These are phyloP conservation scores for Argya squamiceps DNA, from an alignment of 2,797 vertebrate genomes.

Conservation along the genomic window DNA sequence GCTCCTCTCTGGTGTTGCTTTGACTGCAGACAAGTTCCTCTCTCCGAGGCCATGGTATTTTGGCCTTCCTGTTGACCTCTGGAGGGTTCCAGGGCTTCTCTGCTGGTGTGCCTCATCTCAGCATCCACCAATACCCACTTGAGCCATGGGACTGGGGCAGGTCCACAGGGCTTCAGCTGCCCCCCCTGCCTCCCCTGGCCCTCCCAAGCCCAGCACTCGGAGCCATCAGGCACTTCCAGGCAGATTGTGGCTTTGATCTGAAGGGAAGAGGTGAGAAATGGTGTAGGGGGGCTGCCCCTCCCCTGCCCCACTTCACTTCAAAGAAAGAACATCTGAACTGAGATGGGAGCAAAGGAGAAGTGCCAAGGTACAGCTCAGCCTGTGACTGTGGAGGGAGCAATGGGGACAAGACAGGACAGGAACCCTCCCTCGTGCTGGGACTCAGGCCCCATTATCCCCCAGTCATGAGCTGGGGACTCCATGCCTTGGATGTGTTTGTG, in stretches of 20 bases:
- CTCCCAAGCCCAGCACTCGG: background rate
- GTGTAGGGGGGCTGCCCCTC: background rate
- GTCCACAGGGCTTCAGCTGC: background rate
- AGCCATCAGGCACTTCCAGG: background rate
- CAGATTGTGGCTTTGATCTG: background rate
- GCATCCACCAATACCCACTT: accelerated
- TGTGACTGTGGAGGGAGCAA: background rate
- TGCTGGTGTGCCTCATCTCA: background rate
- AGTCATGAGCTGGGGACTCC: background rate
- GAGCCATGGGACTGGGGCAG: background rate
- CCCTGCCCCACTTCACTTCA: background rate
- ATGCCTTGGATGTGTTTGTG: background rate
- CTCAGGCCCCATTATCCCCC: background rate
- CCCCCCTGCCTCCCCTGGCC: background rate
- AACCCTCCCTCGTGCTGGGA: accelerated
- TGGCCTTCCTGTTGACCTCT: background rate
- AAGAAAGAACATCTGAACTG: background rate
- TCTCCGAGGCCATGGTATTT: background rate
- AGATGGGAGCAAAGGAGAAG: background rate
- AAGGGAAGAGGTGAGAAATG: background rate
- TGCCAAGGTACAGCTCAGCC: background rate
- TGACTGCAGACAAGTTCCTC: background rate
- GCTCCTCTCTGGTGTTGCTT: background rate
- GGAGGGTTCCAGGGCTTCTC: background rate
- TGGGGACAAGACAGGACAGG: background rate